Evolutionary conservation across 2,888 invertebrate genomes (phyloP).

Genomic region (Meloe dianella): DNA sequence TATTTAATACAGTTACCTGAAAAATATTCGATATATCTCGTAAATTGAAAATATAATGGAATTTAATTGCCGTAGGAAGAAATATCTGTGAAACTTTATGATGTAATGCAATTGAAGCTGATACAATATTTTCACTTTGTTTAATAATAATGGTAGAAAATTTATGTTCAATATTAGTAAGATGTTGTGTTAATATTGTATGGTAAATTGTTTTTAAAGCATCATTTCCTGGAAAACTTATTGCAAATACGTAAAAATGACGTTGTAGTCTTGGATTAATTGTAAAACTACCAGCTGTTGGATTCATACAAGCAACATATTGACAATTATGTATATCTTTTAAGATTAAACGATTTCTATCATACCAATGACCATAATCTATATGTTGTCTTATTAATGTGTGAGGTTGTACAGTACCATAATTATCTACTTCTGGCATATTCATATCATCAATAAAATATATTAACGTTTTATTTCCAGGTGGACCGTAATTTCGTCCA

Average conservation of each 20-base stretch:
- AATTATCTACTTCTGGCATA: constrained; percentile 95
- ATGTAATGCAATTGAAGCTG: constrained; percentile 84
- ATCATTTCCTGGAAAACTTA: constrained; percentile 86
- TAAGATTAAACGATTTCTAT: constrained; percentile 71
- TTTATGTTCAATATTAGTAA: constrained; percentile 80
- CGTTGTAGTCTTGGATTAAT: constrained; percentile 89
- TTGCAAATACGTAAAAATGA: constrained; percentile 86
- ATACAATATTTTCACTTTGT: constrained; percentile 75
- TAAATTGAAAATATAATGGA: constrained; percentile 95
- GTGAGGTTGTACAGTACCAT: constrained; percentile 94
- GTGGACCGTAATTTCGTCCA: constrained; percentile 90
- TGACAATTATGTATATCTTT: constrained; percentile 94
- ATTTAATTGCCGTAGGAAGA: constrained; percentile 94
- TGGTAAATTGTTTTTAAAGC: constrained; percentile 88
- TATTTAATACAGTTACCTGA: constrained; percentile 66
- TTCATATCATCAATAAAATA: constrained; percentile 97
- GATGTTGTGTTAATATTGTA: constrained; percentile 85
- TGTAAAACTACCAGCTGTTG: constrained; percentile 93
- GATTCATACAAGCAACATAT: constrained; percentile 96
- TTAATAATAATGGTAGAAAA: constrained; percentile 74
- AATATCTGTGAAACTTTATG: constrained; percentile 86
- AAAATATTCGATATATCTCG: constrained; percentile 95
- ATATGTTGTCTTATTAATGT: constrained; percentile 91
- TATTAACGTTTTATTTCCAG: constrained; percentile 87
- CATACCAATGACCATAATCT: constrained; percentile 97